These are phyloP conservation scores for Sprattus sprattus DNA, from an alignment of 2,113 vertebrate genomes.

Conservation along the genomic window DNA sequence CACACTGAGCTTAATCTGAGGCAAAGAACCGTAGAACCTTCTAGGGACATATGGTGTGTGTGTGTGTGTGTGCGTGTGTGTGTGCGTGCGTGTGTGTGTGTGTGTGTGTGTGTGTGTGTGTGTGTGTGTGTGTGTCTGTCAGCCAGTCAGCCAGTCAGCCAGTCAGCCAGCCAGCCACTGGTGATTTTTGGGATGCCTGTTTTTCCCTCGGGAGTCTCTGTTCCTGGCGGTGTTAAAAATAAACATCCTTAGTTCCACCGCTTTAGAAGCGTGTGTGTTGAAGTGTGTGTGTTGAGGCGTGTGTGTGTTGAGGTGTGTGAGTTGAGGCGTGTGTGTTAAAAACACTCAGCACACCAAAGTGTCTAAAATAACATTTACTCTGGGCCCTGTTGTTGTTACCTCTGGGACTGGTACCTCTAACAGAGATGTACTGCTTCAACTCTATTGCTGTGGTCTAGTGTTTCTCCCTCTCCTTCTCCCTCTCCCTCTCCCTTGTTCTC, in stretches of 20 bases:
- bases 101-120: background rate
- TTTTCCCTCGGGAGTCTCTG: background rate
- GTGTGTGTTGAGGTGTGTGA: background rate
- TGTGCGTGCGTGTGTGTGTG: background rate
- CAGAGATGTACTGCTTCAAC: background rate
- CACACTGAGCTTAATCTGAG: background rate
- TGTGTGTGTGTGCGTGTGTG: slow-evolving; percentile 3
- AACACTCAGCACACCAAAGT: background rate
- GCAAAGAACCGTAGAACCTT: background rate
- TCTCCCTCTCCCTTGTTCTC: background rate
- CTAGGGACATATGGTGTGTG: background rate
- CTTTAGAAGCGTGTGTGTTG: background rate
- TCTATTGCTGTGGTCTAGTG: background rate
- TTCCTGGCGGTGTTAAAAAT: background rate
- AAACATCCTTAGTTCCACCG: background rate
- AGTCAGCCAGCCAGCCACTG: background rate
- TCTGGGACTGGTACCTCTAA: background rate
- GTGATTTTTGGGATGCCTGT: background rate
- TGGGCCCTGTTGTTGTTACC: background rate
- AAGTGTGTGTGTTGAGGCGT: background rate
- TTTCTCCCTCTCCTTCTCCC: too few species aligned
- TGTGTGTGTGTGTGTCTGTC: background rate
- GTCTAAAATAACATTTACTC: background rate
- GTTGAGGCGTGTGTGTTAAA: background rate
- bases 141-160: background rate